phyloP scores from a whole-genome alignment of 2,888 invertebrate species.

The Polia nebulosa region DNA sequence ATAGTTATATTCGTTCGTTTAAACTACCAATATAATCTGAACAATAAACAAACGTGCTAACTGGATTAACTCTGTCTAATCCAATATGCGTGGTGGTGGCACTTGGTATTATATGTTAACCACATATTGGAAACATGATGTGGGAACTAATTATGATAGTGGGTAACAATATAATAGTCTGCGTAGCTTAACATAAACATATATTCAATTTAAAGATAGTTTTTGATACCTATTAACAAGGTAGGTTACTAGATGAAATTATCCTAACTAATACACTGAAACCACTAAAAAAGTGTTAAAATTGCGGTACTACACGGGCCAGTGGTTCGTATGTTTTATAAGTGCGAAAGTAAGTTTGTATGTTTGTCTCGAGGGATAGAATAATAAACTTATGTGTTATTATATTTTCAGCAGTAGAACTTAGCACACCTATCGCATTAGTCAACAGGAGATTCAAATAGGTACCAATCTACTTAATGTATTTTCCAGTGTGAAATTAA shows the following conservation, averaged over 20 bases:
- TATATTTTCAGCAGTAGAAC: not conserved
- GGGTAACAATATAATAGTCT: not conserved
- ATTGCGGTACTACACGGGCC: no score
- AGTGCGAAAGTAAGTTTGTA: no score
- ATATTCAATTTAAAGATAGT: not conserved
- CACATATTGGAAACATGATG: constrained; percentile 43
- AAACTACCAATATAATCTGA: constrained; percentile 33
- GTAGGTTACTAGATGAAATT: not conserved
- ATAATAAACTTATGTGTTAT: no score
- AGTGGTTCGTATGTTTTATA: no score
- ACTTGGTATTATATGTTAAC: constrained; percentile 42
- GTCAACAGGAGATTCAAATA: not conserved
- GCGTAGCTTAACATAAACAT: not conserved
- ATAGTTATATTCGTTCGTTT: constrained; percentile 26
- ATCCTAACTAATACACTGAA: no score
- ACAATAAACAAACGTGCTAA: constrained; percentile 48
- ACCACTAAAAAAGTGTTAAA: no score
- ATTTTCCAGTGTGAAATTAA: constrained; percentile 5
- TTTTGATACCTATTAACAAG: not conserved
- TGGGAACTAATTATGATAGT: constrained; percentile 18
- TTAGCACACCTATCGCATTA: not conserved
- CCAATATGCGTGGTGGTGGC: constrained; percentile 20
- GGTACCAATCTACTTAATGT: not conserved
- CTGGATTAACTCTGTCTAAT: constrained; percentile 47
- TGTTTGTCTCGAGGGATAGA: no score